These are phyloP conservation scores for Spilarctia lutea DNA, from an alignment of 2,888 invertebrate species.

Conservation along the genomic window DNA sequence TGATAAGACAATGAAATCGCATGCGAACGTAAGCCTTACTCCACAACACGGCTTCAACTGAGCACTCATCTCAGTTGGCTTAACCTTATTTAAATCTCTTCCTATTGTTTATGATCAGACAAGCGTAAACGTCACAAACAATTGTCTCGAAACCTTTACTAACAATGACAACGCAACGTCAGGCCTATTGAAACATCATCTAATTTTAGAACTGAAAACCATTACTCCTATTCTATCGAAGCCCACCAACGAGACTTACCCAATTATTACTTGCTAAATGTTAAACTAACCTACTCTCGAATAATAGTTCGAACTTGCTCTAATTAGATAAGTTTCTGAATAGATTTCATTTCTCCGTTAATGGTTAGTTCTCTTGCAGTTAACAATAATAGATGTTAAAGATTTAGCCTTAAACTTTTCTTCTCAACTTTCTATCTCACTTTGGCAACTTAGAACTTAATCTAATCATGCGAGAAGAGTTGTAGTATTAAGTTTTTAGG, in stretches of 20 bases:
- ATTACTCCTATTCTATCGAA: constrained; percentile 62
- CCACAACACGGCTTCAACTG: background rate
- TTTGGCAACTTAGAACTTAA: background rate
- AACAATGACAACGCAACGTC: background rate
- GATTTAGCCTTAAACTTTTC: constrained; percentile 9
- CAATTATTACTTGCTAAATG: constrained; percentile 41
- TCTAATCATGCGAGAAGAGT: background rate
- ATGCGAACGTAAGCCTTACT: background rate
- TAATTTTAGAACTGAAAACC: constrained; percentile 27
- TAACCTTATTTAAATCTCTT: background rate
- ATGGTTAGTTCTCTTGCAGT: constrained; percentile 31
- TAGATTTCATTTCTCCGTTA: constrained; percentile 37
- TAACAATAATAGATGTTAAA: constrained; percentile 27
- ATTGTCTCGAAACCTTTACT: constrained; percentile 7
- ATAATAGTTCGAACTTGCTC: constrained; percentile 42
- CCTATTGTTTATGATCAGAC: background rate
- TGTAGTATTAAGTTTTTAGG: background rate
- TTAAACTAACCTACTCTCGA: constrained; percentile 41
- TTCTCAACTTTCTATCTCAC: background rate
- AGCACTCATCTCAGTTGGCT: background rate
- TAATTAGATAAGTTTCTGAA: constrained; percentile 58
- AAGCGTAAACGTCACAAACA: background rate
- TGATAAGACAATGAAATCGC: background rate
- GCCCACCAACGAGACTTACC: constrained; percentile 50
- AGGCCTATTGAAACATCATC: background rate